Evolutionary conservation across 2,113 vertebrate genomes (phyloP), one percentile per base, ranked within the genome.

Genomic region (Eclectus roratus): DNA sequence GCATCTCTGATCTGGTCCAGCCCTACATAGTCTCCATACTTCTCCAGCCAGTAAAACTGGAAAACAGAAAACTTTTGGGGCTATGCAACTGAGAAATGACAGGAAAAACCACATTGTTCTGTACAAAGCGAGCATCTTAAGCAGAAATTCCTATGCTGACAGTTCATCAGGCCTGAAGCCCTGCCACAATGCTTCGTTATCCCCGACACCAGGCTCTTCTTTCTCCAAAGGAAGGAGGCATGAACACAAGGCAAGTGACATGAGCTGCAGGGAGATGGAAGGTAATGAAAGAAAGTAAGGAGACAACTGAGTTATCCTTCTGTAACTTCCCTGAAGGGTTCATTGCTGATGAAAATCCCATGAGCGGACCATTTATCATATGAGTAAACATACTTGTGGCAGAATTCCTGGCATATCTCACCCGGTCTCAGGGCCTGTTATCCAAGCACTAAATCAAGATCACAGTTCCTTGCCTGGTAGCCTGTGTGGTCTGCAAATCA

Each of bases 71-170:
- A 35, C 28, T 60, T 79, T 65, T 46, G 6, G 53, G 72, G 65
- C 84, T 66, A 16, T 39, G 61, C 23, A 85, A 13, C 66, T 20
- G 43, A 89, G 86, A 82, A 93, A 46, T 4, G 10, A 94, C 95
- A 91, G 52, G 94, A 95, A 96, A 97, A 96, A 93, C 91, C 88
- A 91, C 86, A 96, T 95, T 91, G 74, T 39, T 96, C n/a, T 84
- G 39, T 27, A 18, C 50, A 31, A 44, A 46, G 16, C 44, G 18
- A 52, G 47, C 41, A 65, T 78, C 44, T 85, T 15, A 7, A 47
- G 55, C 39, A 93, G 53, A 65, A 82, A 93, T 82, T 92, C 70
- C 80, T 52, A 7, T 9, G 23, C 27, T 44, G 50, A 37, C 49
- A 31, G 35, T 64, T 23, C 80, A 60, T 41, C 74, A 80, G 82